Conservation (phyloP, 2,797 vertebrate genomes). For the Helicolenus hilgendorfi region DNA sequence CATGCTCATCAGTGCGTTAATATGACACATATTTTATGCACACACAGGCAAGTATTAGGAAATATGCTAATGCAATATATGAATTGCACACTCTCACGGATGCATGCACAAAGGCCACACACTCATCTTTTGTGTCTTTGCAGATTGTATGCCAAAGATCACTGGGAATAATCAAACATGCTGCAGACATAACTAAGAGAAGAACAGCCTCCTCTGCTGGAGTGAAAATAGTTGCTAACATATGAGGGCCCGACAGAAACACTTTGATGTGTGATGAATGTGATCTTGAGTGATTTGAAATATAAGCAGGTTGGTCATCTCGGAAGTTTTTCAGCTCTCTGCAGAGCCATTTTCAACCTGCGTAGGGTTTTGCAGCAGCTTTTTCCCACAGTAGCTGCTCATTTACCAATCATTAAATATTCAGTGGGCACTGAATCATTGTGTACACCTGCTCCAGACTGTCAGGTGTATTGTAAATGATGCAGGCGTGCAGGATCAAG, state of each 20-base stretch:
- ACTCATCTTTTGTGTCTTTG: not conserved
- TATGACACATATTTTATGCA: conserved; percentile 2
- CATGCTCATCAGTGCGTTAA: not conserved
- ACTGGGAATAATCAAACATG: conserved; percentile 28
- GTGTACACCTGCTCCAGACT: conserved; percentile 6
- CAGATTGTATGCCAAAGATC: conserved; percentile 11
- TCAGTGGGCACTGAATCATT: conserved; percentile 23
- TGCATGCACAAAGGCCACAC: not conserved
- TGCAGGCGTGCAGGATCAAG: conserved; percentile 11
- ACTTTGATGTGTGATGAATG: conserved; percentile 15
- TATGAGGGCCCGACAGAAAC: not conserved
- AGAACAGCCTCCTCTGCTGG: conserved; percentile 51
- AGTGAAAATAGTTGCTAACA: conserved; percentile 6
- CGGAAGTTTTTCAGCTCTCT: not conserved
- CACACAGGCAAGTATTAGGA: not conserved
- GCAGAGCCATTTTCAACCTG: conserved; percentile 5
- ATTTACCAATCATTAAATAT: conserved; percentile 52
- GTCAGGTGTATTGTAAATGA: conserved; percentile 42
- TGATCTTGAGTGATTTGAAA: not conserved
- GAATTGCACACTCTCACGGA: not conserved
- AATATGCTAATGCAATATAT: conserved; percentile 11
- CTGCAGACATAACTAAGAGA: conserved; percentile 42
- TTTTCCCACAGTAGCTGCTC: not conserved
- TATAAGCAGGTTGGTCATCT: not conserved
- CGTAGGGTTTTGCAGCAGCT: not conserved